A percentile compares a stretch with the other conserved stretches of the same genome.
Evolutionary conservation across 2,888 invertebrate species (phyloP).

Genomic region (Drosophila rellima): DNA sequence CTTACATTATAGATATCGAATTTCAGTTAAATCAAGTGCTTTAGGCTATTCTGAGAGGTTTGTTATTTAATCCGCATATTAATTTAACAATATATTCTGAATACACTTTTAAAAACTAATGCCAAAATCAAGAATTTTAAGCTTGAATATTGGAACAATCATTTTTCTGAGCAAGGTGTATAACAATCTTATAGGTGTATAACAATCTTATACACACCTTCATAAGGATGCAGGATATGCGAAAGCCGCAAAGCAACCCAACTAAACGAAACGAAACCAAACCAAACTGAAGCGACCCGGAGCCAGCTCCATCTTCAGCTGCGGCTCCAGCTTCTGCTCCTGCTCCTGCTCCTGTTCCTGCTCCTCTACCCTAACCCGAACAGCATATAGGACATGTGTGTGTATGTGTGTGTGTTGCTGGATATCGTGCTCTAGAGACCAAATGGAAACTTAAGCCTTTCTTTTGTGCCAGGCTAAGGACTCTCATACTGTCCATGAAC

Average conservation of each 20-base stretch:
- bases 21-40: too few species aligned
- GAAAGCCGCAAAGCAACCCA: conserved; percentile 40
- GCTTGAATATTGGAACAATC: too few species aligned
- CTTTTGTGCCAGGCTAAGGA: conserved; percentile 81
- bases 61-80: too few species aligned
- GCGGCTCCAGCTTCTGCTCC: conserved; percentile 11
- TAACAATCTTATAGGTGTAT: too few species aligned
- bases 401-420: conserved; percentile 36
- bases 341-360: conserved; percentile 23
- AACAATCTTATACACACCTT: too few species aligned
- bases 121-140: too few species aligned
- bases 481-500: conserved; percentile 81
- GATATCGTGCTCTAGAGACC: conserved; percentile 83
- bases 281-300: conserved; percentile 16
- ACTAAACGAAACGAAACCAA: conserved; percentile 34
- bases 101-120: too few species aligned
- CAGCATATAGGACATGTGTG: conserved; percentile 8
- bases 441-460: conserved; percentile 85
- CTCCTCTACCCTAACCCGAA: neutral
- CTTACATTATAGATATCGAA: too few species aligned
- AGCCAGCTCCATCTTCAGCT: conserved; percentile 25
- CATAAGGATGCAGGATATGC: conserved; percentile 35
- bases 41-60: too few species aligned
- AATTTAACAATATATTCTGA: too few species aligned
- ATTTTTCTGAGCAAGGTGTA: too few species aligned